These are phyloP conservation scores for Pandemis corylana DNA, from an alignment of 2,888 invertebrate species.

Conservation along the genomic window DNA sequence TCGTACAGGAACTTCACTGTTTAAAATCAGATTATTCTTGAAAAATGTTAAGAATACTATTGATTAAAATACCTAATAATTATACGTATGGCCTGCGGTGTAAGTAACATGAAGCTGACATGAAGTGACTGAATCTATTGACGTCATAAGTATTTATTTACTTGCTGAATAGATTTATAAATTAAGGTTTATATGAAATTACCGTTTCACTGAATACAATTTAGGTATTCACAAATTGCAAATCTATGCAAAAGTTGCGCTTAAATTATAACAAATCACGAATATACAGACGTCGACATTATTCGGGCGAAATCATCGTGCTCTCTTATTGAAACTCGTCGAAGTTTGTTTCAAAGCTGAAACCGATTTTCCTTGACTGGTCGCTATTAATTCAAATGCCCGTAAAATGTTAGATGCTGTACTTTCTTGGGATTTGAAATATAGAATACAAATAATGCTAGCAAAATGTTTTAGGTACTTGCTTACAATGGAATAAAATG, in stretches of 20 bases:
- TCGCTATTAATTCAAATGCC: slow-evolving; percentile 29
- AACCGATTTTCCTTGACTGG: slow-evolving; percentile 31
- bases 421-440: slow-evolving; percentile 14
- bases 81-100: no score
- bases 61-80: no score
- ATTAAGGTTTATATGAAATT: background rate
- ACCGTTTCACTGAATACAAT: background rate
- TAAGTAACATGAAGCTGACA: no score
- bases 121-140: no score
- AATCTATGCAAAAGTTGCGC: slow-evolving; percentile 18
- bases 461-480: background rate
- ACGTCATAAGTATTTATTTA: no score
- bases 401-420: slow-evolving; percentile 25
- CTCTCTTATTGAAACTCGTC: slow-evolving; percentile 28
- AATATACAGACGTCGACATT: slow-evolving; percentile 34
- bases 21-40: no score
- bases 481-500: background rate
- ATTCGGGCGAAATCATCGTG: slow-evolving; percentile 36
- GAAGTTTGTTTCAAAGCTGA: slow-evolving; percentile 42
- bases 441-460: background rate
- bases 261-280: slow-evolving; percentile 32
- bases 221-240: slow-evolving; percentile 1
- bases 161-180: background rate
- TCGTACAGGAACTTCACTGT: no score
- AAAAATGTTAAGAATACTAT: no score